These are phyloP conservation scores for Pelochelys cantorii DNA, from an alignment of 2,797 vertebrate species.

Conservation along the genomic window DNA sequence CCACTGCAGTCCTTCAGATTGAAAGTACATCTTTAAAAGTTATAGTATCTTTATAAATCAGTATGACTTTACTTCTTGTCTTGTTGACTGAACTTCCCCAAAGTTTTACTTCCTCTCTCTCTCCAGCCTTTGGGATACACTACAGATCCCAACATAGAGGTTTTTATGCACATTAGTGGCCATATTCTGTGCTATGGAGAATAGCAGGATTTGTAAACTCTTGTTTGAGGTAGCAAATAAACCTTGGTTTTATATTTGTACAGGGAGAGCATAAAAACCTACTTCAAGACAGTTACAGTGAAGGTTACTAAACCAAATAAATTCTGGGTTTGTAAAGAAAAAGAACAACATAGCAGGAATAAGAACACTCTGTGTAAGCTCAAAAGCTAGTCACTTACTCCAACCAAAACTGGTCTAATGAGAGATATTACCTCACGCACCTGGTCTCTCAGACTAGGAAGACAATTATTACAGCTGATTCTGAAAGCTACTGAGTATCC, in stretches of 20 bases:
- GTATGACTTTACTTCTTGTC: conserved; percentile 71
- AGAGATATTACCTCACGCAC: neutral
- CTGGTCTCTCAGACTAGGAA: neutral
- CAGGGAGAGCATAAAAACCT: conserved; percentile 39
- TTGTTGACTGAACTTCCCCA: conserved; percentile 75
- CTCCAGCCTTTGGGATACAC: conserved; percentile 33
- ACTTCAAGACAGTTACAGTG: conserved; percentile 36
- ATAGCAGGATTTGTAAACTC: conserved; percentile 41
- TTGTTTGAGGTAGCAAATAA: conserved; percentile 51
- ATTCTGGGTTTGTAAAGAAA: conserved; percentile 49
- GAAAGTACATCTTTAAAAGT: conserved; percentile 81
- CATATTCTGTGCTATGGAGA: neutral
- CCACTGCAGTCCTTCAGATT: conserved; percentile 78
- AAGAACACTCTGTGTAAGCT: neutral
- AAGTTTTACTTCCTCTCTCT: conserved; percentile 68
- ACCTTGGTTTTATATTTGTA: conserved; percentile 49
- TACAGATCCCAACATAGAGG: conserved; percentile 23
- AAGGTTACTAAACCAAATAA: conserved; percentile 44
- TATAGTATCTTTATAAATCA: conserved; percentile 82
- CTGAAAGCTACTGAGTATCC: conserved; percentile 38
- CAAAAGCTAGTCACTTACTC: neutral
- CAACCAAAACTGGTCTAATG: neutral
- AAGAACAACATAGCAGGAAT: neutral
- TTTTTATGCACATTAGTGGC: conserved; percentile 12
- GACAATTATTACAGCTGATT: conserved; percentile 58